Conservation (phyloP, 2,888 invertebrate genomes). For the Ornithoptera alexandrae region DNA sequence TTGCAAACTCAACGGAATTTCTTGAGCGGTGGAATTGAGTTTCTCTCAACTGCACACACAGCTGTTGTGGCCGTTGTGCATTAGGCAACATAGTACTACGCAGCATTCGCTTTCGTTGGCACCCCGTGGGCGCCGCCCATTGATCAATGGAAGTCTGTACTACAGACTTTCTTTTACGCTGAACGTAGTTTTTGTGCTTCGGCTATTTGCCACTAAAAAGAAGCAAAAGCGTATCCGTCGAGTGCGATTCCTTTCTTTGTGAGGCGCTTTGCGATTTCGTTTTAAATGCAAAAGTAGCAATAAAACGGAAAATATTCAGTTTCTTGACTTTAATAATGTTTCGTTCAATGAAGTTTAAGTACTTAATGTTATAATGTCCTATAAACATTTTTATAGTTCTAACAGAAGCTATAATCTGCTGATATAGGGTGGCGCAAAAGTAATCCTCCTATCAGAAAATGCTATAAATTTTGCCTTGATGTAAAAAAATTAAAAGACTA, state of each 20-base stretch:
- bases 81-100: conserved; percentile 36
- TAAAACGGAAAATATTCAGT: conserved; percentile 8
- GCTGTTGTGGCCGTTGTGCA: conserved; percentile 32
- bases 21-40: conserved; percentile 34
- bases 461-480: too few species aligned
- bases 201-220: conserved; percentile 39
- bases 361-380: not conserved
- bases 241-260: conserved; percentile 26
- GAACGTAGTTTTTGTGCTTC: conserved; percentile 51
- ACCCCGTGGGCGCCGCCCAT: conserved; percentile 46
- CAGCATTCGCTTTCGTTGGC: conserved; percentile 73
- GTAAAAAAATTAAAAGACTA: too few species aligned
- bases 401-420: not conserved
- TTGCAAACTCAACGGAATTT: conserved; percentile 11
- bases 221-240: conserved; percentile 20
- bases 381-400: not conserved
- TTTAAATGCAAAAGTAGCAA: conserved; percentile 35
- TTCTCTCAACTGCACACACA: conserved; percentile 30
- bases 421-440: too few species aligned
- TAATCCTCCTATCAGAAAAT: too few species aligned
- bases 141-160: conserved; percentile 73
- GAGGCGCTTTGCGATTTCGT: conserved; percentile 20
- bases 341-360: not conserved
- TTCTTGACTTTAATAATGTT: not conserved
- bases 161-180: conserved; percentile 64